Evolutionary conservation across 2,113 vertebrate species (phyloP).

Genomic region (Rattus rattus): DNA sequence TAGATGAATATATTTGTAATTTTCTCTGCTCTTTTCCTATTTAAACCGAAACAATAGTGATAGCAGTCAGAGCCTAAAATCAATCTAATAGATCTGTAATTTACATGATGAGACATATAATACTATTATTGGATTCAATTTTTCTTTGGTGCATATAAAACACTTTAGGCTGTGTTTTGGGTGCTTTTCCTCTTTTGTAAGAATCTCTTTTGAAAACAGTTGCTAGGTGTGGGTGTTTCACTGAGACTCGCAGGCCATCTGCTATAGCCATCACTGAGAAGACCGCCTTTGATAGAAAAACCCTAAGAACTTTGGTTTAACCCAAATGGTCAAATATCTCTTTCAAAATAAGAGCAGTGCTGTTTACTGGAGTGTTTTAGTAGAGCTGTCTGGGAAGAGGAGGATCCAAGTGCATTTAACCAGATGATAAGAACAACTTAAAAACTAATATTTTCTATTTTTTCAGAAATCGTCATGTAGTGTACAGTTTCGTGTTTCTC

Average conservation of each 20-base stretch:
- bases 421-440: not conserved
- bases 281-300: constrained; percentile 39
- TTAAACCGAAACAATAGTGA: constrained; percentile 22
- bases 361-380: not conserved
- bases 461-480: not conserved
- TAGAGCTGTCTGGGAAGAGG: not conserved
- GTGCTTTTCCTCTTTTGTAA: constrained; percentile 1
- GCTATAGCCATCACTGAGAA: constrained; percentile 24
- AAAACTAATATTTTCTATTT: not conserved
- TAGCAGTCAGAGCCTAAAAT: not conserved
- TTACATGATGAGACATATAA: not conserved
- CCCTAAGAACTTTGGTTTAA: not conserved
- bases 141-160: not conserved
- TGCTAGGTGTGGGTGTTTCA: not conserved
- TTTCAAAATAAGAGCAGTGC: not conserved
- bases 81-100: not conserved
- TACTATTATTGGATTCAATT: not conserved
- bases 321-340: not conserved
- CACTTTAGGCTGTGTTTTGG: not conserved
- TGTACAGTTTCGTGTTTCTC: not conserved
- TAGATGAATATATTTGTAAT: not conserved
- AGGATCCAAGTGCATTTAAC: not conserved
- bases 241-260: not conserved
- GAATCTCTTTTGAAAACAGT: constrained; percentile 14
- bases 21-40: not conserved